Base-by-base conservation (phyloP, 2,797 vertebrate species). In the Danio choprae region DNA sequence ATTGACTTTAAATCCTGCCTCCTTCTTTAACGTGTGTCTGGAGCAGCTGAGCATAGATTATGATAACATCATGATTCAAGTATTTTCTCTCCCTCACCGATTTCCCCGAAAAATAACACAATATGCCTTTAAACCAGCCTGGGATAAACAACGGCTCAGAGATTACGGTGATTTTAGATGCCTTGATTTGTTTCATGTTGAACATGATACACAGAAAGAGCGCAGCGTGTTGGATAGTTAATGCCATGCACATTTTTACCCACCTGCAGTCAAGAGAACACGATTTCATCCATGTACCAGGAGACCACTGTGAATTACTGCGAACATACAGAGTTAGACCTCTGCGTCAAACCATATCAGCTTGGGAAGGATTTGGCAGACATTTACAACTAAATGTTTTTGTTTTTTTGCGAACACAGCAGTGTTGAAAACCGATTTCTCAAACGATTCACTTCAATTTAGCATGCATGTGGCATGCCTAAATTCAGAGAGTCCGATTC, bases 11-110 rank as follows among this genome's bases (percentile, higher is more conserved):
- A 80, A 74, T 56, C 16, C 16, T 74, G 11, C 22, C 10, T 60
- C 50, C 53, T 53, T 67, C 63, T 68, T 50, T 79, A 70, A 53
- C 16, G 16, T 36, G 58, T n/a, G 38, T 71, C 41, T 22, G 59
- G 16, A 41, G 59, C 59, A 83, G 38, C 74, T 74, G 56, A 46
- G 50, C 43, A 77, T 67, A 70, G 18, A 70, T 44, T 43, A 83
- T 8, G 55, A 69, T 69, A 70, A 40, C 62, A 64, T 46, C 58
- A 10, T 59, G 62, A 78, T 63, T 70, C 44, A 67, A 12, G 22
- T 29, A 64, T 53, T 50, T 22, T 78, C 22, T 53, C 53, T 50
- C 18, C n/a, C 20, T 36, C 62, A 10, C 4, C 4, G 2, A n/a
- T 7, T 43, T 70, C 18, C 50, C n/a, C 6, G 18, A 55, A 53